Base-by-base conservation (phyloP, 35 echinoderm and acorn worm genomes). In the Anneissia japonica region DNA sequence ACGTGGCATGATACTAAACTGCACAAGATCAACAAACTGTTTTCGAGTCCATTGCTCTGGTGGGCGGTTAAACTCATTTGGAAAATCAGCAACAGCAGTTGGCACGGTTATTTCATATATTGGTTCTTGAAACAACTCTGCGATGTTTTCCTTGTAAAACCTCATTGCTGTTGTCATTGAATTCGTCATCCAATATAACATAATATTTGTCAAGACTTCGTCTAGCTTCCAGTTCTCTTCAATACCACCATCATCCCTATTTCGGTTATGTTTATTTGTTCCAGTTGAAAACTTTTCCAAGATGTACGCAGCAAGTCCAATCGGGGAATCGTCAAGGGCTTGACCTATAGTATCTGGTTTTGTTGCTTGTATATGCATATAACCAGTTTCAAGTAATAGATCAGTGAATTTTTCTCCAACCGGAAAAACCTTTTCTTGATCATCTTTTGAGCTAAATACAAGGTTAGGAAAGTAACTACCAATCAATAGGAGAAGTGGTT, bases 101-200 rank as follows among this genome's bases (percentile, higher is more conserved):
- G 77, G 77, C 13, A 79, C 77, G 5, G 4, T 79, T 19, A 79
- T 32, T 79, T 34, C 21, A 35, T 79, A 79, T 7, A 30, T 9
- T 35, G 77, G 30, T 79, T 36, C 77, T 6, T 31, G 36, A 30
- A 79, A 79, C 1, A 35, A 35, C 5, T 79, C 35, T 32, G 77
- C 30, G 35, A 79, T 36, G 19, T 19, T 79, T 79, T 79, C 77
- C 34, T 79, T 79, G 33, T 79, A 79, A 19, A 79, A 79, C 35
- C 77, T 31, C 77, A 79, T 79, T 5, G 77, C 31, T 9, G 77
- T 17, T 33, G 77, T 36, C 5, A 79, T 79, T 17, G 31, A 34
- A 0, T 81, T 91, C 3, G 74, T 88, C 1, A 97, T 83, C 95
- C 95, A 97, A 64, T 97, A 97, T 4, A 97, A 82, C 95, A 97